Evolutionary conservation across 1,140 invertebrate genomes (phyloP), one percentile per base, ranked within the genome.

Genomic region (Pomacea maculata): DNA sequence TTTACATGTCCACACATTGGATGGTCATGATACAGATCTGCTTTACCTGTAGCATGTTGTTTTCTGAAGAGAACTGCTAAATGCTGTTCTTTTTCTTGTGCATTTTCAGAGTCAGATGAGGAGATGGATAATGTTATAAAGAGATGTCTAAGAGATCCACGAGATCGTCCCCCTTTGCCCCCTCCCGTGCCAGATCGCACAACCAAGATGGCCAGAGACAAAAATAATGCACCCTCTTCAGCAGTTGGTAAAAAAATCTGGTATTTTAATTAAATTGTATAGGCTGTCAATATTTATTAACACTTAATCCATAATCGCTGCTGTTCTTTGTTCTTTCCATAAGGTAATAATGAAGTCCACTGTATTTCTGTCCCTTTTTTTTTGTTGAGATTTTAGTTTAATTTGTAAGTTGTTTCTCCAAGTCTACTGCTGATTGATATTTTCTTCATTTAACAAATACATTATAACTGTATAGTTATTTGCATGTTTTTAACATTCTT

Each of bases 81-180:
- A 17, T 25, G 11, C 21, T 1, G 2, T 34, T 34, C 6, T 12
- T 70, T 34, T n/a, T 25, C 11, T 64, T 29, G 21, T 76, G n/a
- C 52, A 2, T 75, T 19, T 14, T n/a, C 65, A 78, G 76, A 67
- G 25, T 78, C 76, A 9, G 76, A 68, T 45, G 76, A 78, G 54
- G 76, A 78, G 65, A 78, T 78, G 76, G 65, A 67, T 25, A n/a
- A n/a, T 19, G 64, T 78, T 14, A 64, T 78, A 52, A 67, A 25
- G 12, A 12, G 67, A 70, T 54, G 63, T 45, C 65, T 61, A 5
- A 61, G 57, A 19, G 76, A 78, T 52, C 45, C 64, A 34, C 76
- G 45, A 52, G 61, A 68, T 21, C 64, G 76, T 6, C 76, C 76
- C 21, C 76, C 76, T 12, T 63, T 52, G 76, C 64, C 76, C 7